phyloP scores from a whole-genome alignment of 1,140 invertebrate species.

The Drosophila willistoni region DNA sequence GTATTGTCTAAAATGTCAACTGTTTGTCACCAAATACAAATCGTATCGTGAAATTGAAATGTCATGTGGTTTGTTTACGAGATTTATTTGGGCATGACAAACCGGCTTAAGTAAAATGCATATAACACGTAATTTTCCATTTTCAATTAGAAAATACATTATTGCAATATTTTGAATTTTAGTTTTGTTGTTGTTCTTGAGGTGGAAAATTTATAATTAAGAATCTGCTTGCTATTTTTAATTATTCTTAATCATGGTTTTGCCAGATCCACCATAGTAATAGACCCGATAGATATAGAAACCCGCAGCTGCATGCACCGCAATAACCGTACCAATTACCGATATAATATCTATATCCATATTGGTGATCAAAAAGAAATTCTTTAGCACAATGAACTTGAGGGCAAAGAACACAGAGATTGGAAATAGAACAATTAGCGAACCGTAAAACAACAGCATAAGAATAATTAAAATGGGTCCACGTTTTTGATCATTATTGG shows the following conservation, averaged over 20 bases:
- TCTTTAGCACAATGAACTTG: constrained; percentile 52
- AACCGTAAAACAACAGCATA: constrained; percentile 35
- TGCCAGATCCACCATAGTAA: constrained; percentile 22
- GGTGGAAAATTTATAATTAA: too few relatives aligned
- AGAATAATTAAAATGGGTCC: constrained; percentile 28
- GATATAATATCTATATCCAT: constrained; percentile 44
- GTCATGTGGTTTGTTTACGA: constrained; percentile 21
- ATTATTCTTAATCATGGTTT: constrained; percentile 17
- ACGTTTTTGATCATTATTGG: neutral
- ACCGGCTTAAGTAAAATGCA: constrained; percentile 2
- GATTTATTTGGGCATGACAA: constrained; percentile 18
- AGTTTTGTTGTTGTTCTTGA: neutral
- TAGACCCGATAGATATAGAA: constrained; percentile 43
- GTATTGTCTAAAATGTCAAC: constrained; percentile 26
- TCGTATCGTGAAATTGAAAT: constrained; percentile 13
- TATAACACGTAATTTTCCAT: neutral
- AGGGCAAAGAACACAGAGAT: constrained; percentile 44
- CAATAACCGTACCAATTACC: constrained; percentile 40
- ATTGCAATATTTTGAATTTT: neutral
- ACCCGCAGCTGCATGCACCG: constrained; percentile 40
- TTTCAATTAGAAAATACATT: neutral
- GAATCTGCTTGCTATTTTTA: neutral
- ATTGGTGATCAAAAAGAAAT: constrained; percentile 28
- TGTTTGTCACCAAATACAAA: constrained; percentile 28
- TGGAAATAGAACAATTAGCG: constrained; percentile 40